Evolutionary conservation across 2,797 vertebrate genomes (phyloP).

Genomic region (Malurus splendens): DNA sequence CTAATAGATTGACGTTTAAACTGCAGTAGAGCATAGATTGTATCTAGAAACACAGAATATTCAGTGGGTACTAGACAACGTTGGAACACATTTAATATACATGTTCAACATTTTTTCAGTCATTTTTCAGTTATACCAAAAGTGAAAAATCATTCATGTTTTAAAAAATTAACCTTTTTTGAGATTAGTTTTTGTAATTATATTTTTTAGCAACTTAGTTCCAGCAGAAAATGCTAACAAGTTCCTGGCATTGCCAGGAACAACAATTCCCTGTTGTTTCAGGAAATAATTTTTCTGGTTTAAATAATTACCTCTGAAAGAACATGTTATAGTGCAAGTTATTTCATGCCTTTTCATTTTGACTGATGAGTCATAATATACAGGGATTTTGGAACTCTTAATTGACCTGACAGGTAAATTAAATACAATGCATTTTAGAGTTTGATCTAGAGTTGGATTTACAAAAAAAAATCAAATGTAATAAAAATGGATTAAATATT

Average conservation of each 20-base stretch:
- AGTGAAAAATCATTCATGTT: neutral
- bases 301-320: neutral
- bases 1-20: neutral
- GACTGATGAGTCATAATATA: neutral
- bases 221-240: neutral
- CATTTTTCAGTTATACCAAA: neutral
- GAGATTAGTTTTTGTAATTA: neutral
- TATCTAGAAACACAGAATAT: neutral
- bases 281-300: neutral
- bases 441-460: neutral
- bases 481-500: slow-evolving; percentile 42
- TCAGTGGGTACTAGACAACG: neutral
- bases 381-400: neutral
- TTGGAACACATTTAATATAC: neutral
- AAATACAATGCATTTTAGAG: neutral
- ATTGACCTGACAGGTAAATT: neutral
- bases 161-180: neutral
- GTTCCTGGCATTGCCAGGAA: neutral
- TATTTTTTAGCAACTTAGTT: neutral
- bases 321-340: neutral
- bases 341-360: neutral
- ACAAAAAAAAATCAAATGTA: neutral
- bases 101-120: neutral
- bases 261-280: neutral
- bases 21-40: neutral